Conservation (phyloP, 2,888 invertebrate genomes). For the Protodeltote pygarga region DNA sequence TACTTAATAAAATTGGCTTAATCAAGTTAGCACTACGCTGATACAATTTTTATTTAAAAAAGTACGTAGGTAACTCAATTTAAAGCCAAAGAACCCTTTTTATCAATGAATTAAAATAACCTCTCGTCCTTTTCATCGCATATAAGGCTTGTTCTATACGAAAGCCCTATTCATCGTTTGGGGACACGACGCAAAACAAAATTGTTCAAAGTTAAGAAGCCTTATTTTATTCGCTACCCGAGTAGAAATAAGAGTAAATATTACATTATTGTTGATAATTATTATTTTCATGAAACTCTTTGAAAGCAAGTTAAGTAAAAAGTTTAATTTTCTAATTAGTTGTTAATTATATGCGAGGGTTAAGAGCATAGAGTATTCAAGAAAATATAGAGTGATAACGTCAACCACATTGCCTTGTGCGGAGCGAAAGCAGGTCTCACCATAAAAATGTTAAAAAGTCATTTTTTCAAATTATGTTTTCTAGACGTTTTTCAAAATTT, state of each 20-base stretch:
- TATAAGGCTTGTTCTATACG: constrained; percentile 26
- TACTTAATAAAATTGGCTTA: constrained; percentile 3
- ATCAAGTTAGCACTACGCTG: constrained; percentile 17
- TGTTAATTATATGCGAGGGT: constrained; percentile 8
- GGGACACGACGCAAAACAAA: constrained; percentile 29
- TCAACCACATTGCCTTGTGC: too few species aligned
- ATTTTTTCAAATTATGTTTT: too few species aligned
- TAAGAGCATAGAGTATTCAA: too few species aligned
- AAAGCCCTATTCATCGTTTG: constrained; percentile 1
- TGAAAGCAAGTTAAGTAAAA: constrained; percentile 9
- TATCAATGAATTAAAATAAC: constrained; percentile 41
- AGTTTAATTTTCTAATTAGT: constrained; percentile 10
- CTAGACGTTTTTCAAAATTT: too few species aligned
- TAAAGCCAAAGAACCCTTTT: constrained; percentile 26
- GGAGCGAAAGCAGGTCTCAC: too few species aligned
- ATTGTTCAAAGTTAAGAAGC: constrained; percentile 26
- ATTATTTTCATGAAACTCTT: constrained; percentile 4
- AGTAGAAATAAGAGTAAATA: constrained; percentile 7
- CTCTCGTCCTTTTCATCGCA: constrained; percentile 29
- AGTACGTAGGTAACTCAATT: constrained; percentile 29
- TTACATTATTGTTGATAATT: constrained; percentile 2
- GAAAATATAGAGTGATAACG: too few species aligned
- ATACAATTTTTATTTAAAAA: constrained; percentile 19
- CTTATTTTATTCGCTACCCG: constrained; percentile 6
- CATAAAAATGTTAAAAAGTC: too few species aligned